A percentile compares a stretch with the other conserved stretches of the same genome.
Conservation (phyloP, 2,888 invertebrate species). For the Ichneumoninae sp. region DNA sequence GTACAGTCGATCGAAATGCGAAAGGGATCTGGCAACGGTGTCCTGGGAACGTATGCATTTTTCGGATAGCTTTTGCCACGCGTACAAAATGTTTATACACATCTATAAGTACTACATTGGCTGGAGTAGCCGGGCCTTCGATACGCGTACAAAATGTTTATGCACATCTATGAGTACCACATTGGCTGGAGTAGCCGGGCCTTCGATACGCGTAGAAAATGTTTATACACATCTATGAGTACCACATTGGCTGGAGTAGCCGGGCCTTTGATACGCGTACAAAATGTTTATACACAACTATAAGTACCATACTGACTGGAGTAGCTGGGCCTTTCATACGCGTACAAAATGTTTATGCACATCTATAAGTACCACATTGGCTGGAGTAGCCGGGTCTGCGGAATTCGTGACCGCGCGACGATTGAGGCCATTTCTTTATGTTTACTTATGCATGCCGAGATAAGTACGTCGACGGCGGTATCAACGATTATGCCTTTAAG, state of each 20-base stretch:
- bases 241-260: background rate
- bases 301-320: background rate
- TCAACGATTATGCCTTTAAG: background rate
- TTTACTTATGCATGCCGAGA: background rate
- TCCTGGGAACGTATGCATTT: background rate
- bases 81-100: background rate
- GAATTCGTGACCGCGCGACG: background rate
- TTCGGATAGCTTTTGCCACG: background rate
- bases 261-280: background rate
- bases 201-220: background rate
- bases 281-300: background rate
- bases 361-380: background rate
- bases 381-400: background rate
- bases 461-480: background rate
- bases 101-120: background rate
- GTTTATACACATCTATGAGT: background rate
- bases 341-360: background rate
- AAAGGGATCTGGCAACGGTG: slow-evolving; percentile 5
- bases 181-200: no score
- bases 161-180: background rate
- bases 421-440: background rate
- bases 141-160: background rate
- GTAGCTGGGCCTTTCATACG: background rate
- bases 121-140: background rate
- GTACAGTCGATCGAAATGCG: slow-evolving; percentile 12